Percentiles rank a stretch among this genome's conserved stretches.
These are phyloP conservation scores for Drosophila teissieri DNA, from an alignment of 1,140 invertebrate genomes.

Conservation along the genomic window DNA sequence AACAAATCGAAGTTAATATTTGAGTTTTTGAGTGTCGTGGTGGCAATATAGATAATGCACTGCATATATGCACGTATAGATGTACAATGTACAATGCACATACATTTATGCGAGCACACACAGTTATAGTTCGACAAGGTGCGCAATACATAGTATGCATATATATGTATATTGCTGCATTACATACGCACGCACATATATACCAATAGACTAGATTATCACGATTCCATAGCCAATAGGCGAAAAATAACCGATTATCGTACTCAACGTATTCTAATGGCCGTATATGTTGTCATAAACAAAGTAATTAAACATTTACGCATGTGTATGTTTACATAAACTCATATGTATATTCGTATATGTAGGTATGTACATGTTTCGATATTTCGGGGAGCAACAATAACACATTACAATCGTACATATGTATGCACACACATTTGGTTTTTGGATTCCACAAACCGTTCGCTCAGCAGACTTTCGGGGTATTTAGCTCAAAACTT, in stretches of 20 bases:
- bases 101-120: constrained; percentile 26
- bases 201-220: constrained; percentile 34
- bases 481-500: constrained; percentile 18
- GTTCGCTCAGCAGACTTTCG: constrained; percentile 14
- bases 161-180: not conserved
- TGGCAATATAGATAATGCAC: constrained; percentile 45
- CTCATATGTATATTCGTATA: not conserved
- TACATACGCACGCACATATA: constrained; percentile 14
- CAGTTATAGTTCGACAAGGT: constrained; percentile 31
- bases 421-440: constrained; percentile 53
- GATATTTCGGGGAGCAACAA: constrained; percentile 51
- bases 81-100: no score
- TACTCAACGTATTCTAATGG: constrained; percentile 14
- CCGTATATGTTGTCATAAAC: constrained; percentile 55
- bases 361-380: constrained; percentile 18
- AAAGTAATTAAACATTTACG: constrained; percentile 56
- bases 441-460: constrained; percentile 41
- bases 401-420: constrained; percentile 66
- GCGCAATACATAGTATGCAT: constrained; percentile 31
- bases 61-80: constrained; percentile 25
- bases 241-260: constrained; percentile 16
- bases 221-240: constrained; percentile 39
- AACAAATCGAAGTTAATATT: constrained; percentile 53
- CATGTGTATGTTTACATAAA: constrained; percentile 24
- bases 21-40: constrained; percentile 27